Evolutionary conservation across 2,888 invertebrate species (phyloP).

Genomic region (Leptogaster cylindrica): DNA sequence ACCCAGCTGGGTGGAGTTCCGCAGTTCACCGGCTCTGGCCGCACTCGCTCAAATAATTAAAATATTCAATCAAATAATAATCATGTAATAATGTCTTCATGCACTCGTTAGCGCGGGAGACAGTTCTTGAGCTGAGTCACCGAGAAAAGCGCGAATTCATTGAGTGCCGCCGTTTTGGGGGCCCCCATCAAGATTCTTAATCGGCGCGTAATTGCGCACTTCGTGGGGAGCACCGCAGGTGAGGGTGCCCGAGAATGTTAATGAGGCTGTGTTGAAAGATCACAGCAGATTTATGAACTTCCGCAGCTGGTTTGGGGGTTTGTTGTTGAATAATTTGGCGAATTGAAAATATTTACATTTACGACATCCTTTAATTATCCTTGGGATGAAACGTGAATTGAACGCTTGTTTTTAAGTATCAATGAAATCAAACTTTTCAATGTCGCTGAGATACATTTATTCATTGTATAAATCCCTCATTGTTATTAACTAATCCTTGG

Average conservation of each 20-base stretch:
- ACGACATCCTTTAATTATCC: too few species aligned
- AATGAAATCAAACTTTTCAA: too few species aligned
- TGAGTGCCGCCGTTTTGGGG: not conserved
- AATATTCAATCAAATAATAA: slow-evolving; percentile 22
- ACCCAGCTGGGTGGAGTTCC: slow-evolving; percentile 10
- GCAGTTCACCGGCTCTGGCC: not conserved
- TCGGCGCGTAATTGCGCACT: slow-evolving; percentile 6
- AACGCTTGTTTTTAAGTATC: too few species aligned
- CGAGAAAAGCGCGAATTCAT: slow-evolving; percentile 13
- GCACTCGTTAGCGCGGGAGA: slow-evolving; percentile 4
- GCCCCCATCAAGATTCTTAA: not conserved
- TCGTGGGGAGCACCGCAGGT: slow-evolving; percentile 3
- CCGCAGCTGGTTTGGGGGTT: too few species aligned
- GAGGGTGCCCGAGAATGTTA: not conserved
- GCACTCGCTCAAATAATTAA: slow-evolving; percentile 7
- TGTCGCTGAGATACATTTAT: too few species aligned
- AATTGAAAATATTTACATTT: too few species aligned
- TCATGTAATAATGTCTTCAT: slow-evolving; percentile 30
- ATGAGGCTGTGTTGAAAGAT: too few species aligned
- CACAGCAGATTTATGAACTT: too few species aligned
- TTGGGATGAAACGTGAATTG: too few species aligned
- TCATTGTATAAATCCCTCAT: too few species aligned
- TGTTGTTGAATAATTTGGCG: too few species aligned
- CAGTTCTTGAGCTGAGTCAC: slow-evolving; percentile 18
- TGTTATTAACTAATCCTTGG: too few species aligned